Evolutionary conservation across 2,888 invertebrate genomes (phyloP), one percentile per base, ranked within the genome.

Genomic region (Brachypalpus laphriformis): DNA sequence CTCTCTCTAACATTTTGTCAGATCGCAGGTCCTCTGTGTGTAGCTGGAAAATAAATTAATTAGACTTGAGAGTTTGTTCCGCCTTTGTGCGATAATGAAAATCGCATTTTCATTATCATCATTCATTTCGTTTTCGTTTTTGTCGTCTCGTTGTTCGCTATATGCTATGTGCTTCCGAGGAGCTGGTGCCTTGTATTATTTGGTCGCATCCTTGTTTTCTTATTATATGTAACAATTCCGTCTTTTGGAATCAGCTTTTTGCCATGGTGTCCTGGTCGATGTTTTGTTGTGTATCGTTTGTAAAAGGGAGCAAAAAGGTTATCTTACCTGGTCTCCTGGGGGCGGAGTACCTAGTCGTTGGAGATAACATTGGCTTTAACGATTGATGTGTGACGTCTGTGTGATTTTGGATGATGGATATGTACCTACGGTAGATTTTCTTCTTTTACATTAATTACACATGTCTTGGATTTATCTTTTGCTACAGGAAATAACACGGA

Each of bases 31-130:
- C 61, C 37, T 47, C 61, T 28, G n/a, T 45, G 28, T 68, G 40
- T 16, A 42, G 65, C 51, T 59, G 54, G 81, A 61, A 81, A 85
- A 81, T 81, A 85, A 85, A 85, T 85, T 85, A 81, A 85, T 85
- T 81, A 85, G 66, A 81, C 71, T 85, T 70, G 75, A 75, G 75
- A 81, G 65, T 59, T 75, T 81, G 81, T 76, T 81, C 65, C 66
- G 70, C 85, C 75, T 85, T 85, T 85, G 75, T 85, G 81, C 28
- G 85, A 85, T 85, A 75, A 71, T 75, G 81, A 71, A 85, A 85
- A 85, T 71, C 40, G 57, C 66, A 85, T 71, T 85, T 85, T 76
- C 75, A 85, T 75, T 85, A 71, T 75, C 75, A 81, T 81, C 75
- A 71, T 65, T 82, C 71, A 54, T 71, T 65, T 57, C 16, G 71